phyloP scores from a whole-genome alignment of 2,888 invertebrate genomes.

The Diploptera punctata region DNA sequence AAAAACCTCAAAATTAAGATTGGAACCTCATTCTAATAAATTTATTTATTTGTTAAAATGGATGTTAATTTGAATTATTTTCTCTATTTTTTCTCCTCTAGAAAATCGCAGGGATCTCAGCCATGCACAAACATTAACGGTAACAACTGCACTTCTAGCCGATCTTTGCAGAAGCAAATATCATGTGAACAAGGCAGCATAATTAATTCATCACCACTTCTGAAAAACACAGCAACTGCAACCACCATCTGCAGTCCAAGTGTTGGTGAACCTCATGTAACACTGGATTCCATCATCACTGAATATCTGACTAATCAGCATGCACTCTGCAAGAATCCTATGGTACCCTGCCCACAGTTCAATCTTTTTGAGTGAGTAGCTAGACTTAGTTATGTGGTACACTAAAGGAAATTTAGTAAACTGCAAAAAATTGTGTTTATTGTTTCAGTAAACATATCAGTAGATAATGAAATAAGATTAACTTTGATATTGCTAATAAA shows the following conservation, averaged over 20 bases:
- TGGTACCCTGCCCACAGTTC: slow-evolving; percentile 96
- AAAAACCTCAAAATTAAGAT: too few relatives aligned
- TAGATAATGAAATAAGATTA: too few relatives aligned
- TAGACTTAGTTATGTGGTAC: too few relatives aligned
- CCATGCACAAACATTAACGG: background rate
- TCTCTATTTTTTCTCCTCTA: slow-evolving; percentile 16
- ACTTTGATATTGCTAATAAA: too few relatives aligned
- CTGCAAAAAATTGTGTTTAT: too few relatives aligned
- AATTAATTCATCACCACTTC: slow-evolving; percentile 35
- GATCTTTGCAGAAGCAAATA: slow-evolving; percentile 63
- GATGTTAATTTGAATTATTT: background rate
- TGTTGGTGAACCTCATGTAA: slow-evolving; percentile 59
- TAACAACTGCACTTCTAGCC: slow-evolving; percentile 41
- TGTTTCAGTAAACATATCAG: too few relatives aligned
- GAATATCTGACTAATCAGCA: slow-evolving; percentile 98
- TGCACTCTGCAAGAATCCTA: slow-evolving; percentile 96
- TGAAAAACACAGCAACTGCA: slow-evolving; percentile 25
- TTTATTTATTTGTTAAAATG: background rate
- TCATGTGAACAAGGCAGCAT: slow-evolving; percentile 53
- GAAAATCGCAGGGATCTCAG: slow-evolving; percentile 28
- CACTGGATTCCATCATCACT: slow-evolving; percentile 91
- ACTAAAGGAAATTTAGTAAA: too few relatives aligned
- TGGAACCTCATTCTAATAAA: background rate
- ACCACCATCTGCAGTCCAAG: slow-evolving; percentile 10
- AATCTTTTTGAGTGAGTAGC: slow-evolving; percentile 84